Percentiles rank a stretch among this genome's conserved stretches.
Conservation (phyloP, 2,888 invertebrate genomes). For the Brachyptera risi region DNA sequence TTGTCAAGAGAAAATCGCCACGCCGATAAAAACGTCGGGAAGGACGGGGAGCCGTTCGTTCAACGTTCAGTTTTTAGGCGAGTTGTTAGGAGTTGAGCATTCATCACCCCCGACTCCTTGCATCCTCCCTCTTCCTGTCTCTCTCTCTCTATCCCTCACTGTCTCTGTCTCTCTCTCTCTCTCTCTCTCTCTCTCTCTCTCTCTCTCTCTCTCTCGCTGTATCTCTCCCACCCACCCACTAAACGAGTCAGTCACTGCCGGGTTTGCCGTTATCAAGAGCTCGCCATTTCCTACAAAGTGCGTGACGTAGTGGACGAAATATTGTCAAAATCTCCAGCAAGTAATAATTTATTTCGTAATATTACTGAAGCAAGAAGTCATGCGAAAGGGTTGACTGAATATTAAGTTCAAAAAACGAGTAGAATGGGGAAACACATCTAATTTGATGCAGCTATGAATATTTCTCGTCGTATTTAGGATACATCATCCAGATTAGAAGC, state of each 20-base stretch:
- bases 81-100: conserved; percentile 16
- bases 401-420: too few relatives aligned
- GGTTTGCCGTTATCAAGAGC: conserved; percentile 5
- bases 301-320: background rate
- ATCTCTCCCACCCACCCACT: background rate
- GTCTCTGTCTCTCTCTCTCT: background rate
- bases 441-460: too few relatives aligned
- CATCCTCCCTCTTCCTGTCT: too few relatives aligned
- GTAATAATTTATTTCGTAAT: too few relatives aligned
- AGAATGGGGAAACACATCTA: too few relatives aligned
- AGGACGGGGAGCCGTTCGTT: background rate
- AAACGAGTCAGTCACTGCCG: background rate
- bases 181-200: background rate
- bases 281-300: background rate
- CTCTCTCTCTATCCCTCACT: background rate
- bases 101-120: conserved; percentile 15
- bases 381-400: too few relatives aligned
- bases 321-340: too few relatives aligned
- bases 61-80: conserved; percentile 4
- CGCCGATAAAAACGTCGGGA: conserved; percentile 1
- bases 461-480: too few relatives aligned
- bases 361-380: too few relatives aligned
- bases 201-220: background rate
- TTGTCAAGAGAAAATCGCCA: conserved; percentile 24
- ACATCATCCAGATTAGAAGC: too few relatives aligned